Base-by-base conservation (phyloP, 2,888 invertebrate species). In the Agrilus mali region DNA sequence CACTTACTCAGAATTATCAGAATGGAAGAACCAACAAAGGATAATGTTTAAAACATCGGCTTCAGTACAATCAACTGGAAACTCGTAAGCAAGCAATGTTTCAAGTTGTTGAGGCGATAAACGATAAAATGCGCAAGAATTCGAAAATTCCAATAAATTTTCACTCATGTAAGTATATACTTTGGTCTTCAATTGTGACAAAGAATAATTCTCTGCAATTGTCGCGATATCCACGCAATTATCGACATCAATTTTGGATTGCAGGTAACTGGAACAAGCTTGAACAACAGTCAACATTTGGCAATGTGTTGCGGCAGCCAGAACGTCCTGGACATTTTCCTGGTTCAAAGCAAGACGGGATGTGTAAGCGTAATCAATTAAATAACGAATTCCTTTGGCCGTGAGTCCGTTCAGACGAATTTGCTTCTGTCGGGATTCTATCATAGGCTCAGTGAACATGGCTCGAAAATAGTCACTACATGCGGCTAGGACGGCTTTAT, bases 381-480 rank as follows among this genome's bases (percentile, higher is more conserved):
- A 66, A 36, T 74, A 66, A 41, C 72, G 65, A 60, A 83, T 77
- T 14, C 81, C 82, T 34, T 72, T 70, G 0, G 80, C 77, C 6
- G 77, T 74, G 5, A 83, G 74, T 3, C 81, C 82, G 43, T 78
- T 77, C 31, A 83, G 60, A 47, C 69, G 69, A 7, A 83, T 79
- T 60, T 80, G 77, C 42, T 72, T 72, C 58, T 78, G 75, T 14
- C 71, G 67, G 17, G 80, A 72, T 61, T 84, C 83, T 47, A 73
- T 64, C 74, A 83, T 78, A 37, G 75, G 77, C 58, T 76, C 78
- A 1, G 80, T 80, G 55, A 84, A 84, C 82, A 83, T 82, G 40
- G 82, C 82, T 50, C 79, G 71, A 63, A 84, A 84, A 55, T 82
- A 84, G 55, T 81, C 81, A 55, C 81, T 81, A 56, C 80, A 80